phyloP scores from a whole-genome alignment of 64 coral and sea anemone species.

The Montipora capricornis region DNA sequence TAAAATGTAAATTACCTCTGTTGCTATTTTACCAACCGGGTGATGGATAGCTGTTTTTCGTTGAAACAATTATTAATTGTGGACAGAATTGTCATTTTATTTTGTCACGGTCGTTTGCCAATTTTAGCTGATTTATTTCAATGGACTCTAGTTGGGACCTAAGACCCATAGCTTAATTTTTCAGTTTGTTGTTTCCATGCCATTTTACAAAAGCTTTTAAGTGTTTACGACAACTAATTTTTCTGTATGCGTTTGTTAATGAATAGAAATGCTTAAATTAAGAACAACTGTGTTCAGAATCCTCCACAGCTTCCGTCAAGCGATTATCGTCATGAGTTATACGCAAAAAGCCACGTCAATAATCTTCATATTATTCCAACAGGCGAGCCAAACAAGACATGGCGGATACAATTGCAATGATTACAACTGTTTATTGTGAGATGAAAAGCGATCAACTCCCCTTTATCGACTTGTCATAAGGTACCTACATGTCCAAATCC shows the following conservation, averaged over 20 bases:
- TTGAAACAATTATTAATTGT: conserved; percentile 13
- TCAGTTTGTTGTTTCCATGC: background rate
- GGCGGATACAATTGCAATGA: background rate
- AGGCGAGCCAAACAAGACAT: background rate
- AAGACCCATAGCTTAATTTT: background rate
- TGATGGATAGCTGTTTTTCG: background rate
- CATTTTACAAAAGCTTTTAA: background rate
- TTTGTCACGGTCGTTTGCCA: background rate
- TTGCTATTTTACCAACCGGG: background rate
- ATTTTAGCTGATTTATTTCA: background rate
- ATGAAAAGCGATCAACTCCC: background rate
- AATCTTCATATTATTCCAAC: background rate
- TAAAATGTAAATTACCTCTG: background rate
- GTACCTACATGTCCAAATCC: background rate
- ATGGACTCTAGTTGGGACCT: background rate
- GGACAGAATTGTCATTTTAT: background rate
- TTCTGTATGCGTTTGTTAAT: background rate
- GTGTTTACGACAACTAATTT: conserved; percentile 9
- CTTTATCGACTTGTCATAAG: background rate
- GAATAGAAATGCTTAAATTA: conserved; percentile 31
- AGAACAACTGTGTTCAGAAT: background rate
- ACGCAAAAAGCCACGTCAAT: background rate
- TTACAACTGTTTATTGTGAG: background rate
- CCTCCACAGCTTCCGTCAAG: conserved; percentile 6
- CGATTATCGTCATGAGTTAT: background rate